These are phyloP conservation scores for Myioborus melanocephalus DNA, from an alignment of 2,797 vertebrate genomes.

Conservation along the genomic window DNA sequence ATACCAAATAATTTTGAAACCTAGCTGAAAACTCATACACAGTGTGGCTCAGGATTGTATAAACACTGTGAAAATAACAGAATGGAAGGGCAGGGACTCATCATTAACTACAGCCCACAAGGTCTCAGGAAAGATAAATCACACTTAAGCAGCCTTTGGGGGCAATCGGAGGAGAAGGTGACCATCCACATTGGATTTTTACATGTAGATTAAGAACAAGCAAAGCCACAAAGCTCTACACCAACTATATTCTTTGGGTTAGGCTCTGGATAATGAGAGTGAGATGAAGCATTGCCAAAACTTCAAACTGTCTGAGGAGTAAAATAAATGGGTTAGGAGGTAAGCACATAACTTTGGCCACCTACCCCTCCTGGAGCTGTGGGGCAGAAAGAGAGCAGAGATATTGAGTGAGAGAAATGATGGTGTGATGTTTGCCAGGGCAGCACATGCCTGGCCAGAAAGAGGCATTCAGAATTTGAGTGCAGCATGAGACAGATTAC, in stretches of 20 bases:
- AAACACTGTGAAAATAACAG: neutral
- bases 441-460: neutral
- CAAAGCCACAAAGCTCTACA: neutral
- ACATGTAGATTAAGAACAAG: neutral
- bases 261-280: neutral
- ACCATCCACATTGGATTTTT: neutral
- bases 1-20: neutral
- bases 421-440: neutral
- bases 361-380: neutral
- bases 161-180: neutral
- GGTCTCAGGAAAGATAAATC: neutral
- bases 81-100: neutral
- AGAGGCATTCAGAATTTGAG: neutral
- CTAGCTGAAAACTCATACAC: neutral
- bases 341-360: neutral
- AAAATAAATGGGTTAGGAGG: neutral
- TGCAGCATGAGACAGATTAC: fast-evolving
- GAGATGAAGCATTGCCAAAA: neutral
- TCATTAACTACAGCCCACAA: neutral
- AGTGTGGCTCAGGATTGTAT: neutral
- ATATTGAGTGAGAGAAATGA: neutral
- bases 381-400: neutral
- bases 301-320: neutral
- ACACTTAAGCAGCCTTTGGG: neutral
- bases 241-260: neutral